These are phyloP conservation scores for Karalla daura DNA, from an alignment of 2,797 vertebrate genomes.

Conservation along the genomic window DNA sequence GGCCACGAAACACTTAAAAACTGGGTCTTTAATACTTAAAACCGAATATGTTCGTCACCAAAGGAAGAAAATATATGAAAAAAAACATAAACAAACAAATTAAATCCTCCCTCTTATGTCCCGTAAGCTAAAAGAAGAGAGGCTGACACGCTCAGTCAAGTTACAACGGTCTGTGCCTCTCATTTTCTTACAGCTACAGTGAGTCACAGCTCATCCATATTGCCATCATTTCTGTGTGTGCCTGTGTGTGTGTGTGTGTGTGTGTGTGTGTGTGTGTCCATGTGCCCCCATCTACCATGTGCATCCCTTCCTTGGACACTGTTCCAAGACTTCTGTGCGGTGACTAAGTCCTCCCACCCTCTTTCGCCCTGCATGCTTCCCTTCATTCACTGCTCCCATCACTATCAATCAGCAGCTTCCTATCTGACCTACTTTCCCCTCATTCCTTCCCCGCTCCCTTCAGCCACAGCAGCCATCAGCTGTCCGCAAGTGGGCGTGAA, in stretches of 20 bases:
- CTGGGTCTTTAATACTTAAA: neutral
- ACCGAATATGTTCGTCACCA: too few relatives aligned
- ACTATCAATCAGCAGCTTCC: conserved; percentile 52
- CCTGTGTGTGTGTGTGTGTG: neutral
- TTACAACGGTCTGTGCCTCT: conserved; percentile 22
- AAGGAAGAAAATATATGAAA: neutral
- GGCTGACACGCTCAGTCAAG: conserved; percentile 23
- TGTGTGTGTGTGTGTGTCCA: conserved; percentile 3
- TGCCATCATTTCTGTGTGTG: conserved; percentile 32
- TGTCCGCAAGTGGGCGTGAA: conserved; percentile 46
- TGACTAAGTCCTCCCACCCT: conserved; percentile 66
- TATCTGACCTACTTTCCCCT: conserved; percentile 63
- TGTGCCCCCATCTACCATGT: conserved; percentile 17
- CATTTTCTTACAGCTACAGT: conserved; percentile 49
- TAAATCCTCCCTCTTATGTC: neutral
- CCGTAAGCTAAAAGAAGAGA: neutral
- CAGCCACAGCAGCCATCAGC: conserved; percentile 19
- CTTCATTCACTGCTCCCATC: conserved; percentile 45
- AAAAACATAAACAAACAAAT: too few relatives aligned
- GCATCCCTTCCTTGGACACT: conserved; percentile 28
- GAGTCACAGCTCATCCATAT: conserved; percentile 50
- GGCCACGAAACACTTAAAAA: neutral
- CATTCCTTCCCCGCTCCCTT: conserved; percentile 15
- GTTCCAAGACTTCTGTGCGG: conserved; percentile 46
- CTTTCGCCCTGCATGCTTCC: conserved; percentile 20